These are phyloP conservation scores for Drosophila suboccidentalis DNA, from an alignment of 2,888 invertebrate genomes.

Conservation along the genomic window DNA sequence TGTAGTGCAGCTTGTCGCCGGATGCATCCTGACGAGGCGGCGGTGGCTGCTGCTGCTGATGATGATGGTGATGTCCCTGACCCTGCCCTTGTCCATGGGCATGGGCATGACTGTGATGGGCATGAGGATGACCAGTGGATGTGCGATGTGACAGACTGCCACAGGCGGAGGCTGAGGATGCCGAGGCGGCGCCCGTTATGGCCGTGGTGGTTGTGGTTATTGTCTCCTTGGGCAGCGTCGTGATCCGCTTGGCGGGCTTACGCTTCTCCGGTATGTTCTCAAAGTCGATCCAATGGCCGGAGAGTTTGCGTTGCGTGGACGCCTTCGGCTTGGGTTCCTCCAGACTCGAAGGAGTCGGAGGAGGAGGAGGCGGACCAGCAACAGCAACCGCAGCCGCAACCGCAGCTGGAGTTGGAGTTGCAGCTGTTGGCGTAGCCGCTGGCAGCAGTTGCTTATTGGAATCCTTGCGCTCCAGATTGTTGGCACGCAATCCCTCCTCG, in stretches of 20 bases:
- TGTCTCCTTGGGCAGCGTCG: constrained; percentile 89
- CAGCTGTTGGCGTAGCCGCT: constrained; percentile 10
- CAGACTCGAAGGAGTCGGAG: constrained; percentile 24
- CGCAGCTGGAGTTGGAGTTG: neutral
- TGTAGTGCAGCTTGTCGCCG: constrained; percentile 87
- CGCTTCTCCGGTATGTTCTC: constrained; percentile 94
- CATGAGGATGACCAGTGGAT: constrained; percentile 28
- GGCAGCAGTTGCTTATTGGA: constrained; percentile 80
- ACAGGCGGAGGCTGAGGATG: constrained; percentile 35
- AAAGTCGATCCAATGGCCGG: constrained; percentile 93
- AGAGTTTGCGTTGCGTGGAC: constrained; percentile 83
- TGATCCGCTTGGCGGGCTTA: constrained; percentile 93
- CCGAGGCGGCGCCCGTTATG: constrained; percentile 32
- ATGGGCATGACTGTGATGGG: constrained; percentile 27
- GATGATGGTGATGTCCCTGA: constrained; percentile 38
- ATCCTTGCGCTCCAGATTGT: constrained; percentile 82
- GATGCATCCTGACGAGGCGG: constrained; percentile 4
- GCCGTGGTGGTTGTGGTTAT: constrained; percentile 50
- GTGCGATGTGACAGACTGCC: constrained; percentile 30
- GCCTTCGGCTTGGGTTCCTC: constrained; percentile 59
- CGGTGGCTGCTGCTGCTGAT: constrained; percentile 49
- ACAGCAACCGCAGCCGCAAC: neutral
- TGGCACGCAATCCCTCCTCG: constrained; percentile 87
- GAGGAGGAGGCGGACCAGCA: neutral
- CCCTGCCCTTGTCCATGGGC: constrained; percentile 17